Conservation (phyloP, 1,140 invertebrate species). For the Aphelinus certus region DNA sequence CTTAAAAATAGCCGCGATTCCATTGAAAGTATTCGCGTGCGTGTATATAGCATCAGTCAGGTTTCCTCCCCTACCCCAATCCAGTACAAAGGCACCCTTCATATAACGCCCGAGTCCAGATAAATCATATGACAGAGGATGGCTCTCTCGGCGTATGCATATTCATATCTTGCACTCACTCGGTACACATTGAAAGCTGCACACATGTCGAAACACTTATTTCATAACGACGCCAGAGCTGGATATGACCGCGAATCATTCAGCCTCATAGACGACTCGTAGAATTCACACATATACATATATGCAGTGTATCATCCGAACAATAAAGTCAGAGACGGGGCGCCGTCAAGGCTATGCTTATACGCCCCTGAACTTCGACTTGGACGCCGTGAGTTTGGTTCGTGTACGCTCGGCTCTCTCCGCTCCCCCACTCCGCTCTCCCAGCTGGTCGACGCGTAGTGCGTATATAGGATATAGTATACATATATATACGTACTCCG, state of each 20-base stretch:
- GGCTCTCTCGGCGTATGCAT: too few relatives aligned
- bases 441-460: background rate
- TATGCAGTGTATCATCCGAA: background rate
- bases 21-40: too few relatives aligned
- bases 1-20: too few relatives aligned
- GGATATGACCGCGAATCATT: too few relatives aligned
- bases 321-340: background rate
- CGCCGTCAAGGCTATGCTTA: background rate
- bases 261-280: too few relatives aligned
- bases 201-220: background rate
- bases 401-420: background rate
- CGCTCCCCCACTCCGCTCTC: background rate
- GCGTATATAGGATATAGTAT: background rate
- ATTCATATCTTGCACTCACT: background rate
- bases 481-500: too few relatives aligned
- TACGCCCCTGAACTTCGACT: constrained; percentile 25
- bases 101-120: too few relatives aligned
- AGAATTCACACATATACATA: background rate
- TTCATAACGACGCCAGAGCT: too few relatives aligned
- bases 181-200: background rate
- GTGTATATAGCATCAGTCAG: too few relatives aligned
- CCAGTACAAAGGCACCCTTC: too few relatives aligned
- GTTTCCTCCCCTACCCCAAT: too few relatives aligned
- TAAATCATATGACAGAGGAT: too few relatives aligned
- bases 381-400: constrained; percentile 1